Conservation (phyloP, 2,113 vertebrate genomes). For the Dryoscopus gambensis region DNA sequence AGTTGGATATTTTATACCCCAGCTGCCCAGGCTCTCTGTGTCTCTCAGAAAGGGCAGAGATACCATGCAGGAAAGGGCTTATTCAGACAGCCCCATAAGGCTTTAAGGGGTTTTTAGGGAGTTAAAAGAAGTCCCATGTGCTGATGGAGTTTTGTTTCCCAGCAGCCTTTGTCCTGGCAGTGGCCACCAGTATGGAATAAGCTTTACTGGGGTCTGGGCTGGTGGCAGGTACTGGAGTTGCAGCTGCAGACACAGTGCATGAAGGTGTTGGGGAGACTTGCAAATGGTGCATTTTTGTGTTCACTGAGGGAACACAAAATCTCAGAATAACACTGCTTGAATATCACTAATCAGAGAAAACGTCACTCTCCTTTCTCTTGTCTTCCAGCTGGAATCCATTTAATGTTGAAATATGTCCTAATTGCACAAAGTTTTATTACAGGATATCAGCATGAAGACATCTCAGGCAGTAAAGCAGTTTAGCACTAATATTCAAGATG, state of each 20-base stretch:
- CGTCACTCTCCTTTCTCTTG: not conserved
- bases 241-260: not conserved
- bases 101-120: not conserved
- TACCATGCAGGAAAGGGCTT: not conserved
- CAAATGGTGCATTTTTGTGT: not conserved
- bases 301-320: not conserved
- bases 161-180: not conserved
- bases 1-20: not conserved
- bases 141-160: not conserved
- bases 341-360: not conserved
- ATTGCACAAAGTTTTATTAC: not conserved
- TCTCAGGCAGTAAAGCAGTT: not conserved
- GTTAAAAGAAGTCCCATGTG: not conserved
- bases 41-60: not conserved
- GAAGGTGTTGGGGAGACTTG: not conserved
- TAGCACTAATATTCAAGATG: not conserved
- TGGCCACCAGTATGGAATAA: not conserved
- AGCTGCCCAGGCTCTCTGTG: not conserved
- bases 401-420: not conserved
- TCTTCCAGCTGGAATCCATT: not conserved
- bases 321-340: not conserved
- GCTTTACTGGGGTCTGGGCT: not conserved
- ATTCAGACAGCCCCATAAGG: not conserved
- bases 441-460: not conserved
- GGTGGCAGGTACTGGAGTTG: not conserved